Evolutionary conservation across 2,797 vertebrate genomes (phyloP), one percentile per base, ranked within the genome.

Genomic region (Alfaro cultratus): DNA sequence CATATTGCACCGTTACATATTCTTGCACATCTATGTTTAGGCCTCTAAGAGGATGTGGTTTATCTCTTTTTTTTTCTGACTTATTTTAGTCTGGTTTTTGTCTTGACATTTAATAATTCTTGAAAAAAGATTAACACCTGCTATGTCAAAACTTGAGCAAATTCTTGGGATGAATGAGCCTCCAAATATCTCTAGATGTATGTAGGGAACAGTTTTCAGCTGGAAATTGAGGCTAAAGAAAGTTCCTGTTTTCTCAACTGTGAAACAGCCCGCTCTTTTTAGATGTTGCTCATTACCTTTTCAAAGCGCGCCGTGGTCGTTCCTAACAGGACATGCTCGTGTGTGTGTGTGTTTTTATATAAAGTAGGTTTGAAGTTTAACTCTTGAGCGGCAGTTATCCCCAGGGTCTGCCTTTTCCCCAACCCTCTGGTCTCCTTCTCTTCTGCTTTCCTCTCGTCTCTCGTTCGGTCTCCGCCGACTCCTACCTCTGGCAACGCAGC

Each of bases 351-450:
- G 29, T 62, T 13, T 85, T 43, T n/a, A 86, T 45, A 5, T 80
- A 64, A 87, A 87, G 79, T 67, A 5, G 85, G 91, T 90, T 94
- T 94, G 93, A 94, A 94, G 91, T 94, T 94, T 94, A 95, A 95
- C 94, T 93, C 91, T 74, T 88, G 67, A 76, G 87, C 46, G 79
- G 81, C 70, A 31, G 87, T 82, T 81, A 62, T 90, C 90, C 83
- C 86, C 81, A 51, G 80, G 83, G 85, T 86, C 83, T 53, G 83
- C 85, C 86, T 74, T 72, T 76, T 83, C 77, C 83, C 29, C 29
- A 78, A 46, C 23, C 51, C 71, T 53, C 70, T 16, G 23, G 45
- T 64, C 62, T 71, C 73, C 55, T 82, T 81, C 71, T 1, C 68
- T 23, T 6, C 85, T 74, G 84, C 82, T 49, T 41, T 68, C 82